phyloP scores from a whole-genome alignment of 2,797 vertebrate genomes.

The Margarornis squamiger region DNA sequence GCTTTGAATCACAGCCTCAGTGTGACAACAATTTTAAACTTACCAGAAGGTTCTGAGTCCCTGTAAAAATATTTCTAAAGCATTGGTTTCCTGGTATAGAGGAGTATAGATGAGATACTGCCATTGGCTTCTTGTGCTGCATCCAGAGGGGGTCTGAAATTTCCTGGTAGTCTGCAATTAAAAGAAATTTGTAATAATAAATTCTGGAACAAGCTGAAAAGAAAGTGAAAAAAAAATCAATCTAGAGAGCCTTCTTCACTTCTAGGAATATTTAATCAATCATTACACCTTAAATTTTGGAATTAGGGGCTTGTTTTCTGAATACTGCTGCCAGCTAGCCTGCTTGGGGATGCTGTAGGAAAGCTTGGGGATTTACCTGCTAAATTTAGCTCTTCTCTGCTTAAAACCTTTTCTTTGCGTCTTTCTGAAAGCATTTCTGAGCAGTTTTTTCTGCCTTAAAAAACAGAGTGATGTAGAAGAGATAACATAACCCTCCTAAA shows the following conservation, averaged over 20 bases:
- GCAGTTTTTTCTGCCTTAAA: not conserved
- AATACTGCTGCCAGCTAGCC: not conserved
- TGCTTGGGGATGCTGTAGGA: not conserved
- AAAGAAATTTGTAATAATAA: not conserved
- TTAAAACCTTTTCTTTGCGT: not conserved
- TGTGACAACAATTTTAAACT: not conserved
- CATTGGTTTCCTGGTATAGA: not conserved
- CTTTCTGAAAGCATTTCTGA: not conserved
- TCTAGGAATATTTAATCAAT: not conserved
- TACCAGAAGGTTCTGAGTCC: not conserved
- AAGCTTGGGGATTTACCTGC: constrained; percentile 13
- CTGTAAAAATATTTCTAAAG: not conserved
- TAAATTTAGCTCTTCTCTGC: constrained; percentile 5
- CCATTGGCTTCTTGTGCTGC: not conserved
- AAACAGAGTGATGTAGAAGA: not conserved
- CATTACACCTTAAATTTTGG: not conserved
- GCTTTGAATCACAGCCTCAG: not conserved
- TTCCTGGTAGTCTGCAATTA: not conserved
- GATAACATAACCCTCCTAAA: not conserved
- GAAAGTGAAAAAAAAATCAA: not conserved
- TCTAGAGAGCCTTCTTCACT: not conserved
- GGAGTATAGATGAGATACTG: not conserved
- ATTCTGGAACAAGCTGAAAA: not conserved
- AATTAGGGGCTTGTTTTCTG: constrained; percentile 3
- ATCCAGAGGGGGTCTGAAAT: not conserved